Conservation (phyloP, 2,888 invertebrate species). For the Melinopterus prodromus region DNA sequence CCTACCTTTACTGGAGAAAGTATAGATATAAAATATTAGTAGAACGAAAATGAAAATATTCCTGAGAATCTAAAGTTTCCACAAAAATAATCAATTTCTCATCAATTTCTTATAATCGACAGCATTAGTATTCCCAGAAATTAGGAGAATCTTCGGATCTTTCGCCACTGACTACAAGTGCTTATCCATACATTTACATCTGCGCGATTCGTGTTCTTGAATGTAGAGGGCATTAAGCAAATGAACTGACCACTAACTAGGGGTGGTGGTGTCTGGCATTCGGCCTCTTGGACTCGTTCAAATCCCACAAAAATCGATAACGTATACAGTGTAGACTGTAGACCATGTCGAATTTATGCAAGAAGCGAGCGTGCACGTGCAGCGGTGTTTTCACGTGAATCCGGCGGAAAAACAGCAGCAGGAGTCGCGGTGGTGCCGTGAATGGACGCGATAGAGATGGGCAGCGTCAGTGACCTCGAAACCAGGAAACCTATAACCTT, state of each 20-base stretch:
- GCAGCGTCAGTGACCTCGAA: conserved; percentile 37
- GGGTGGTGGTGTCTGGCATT: not conserved
- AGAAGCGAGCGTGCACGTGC: conserved; percentile 25
- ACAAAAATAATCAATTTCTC: too few species aligned
- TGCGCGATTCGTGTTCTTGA: not conserved
- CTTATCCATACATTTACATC: not conserved
- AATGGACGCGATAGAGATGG: conserved; percentile 28
- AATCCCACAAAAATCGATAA: not conserved
- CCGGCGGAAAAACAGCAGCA: conserved; percentile 25
- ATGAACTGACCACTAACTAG: not conserved
- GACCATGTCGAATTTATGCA: conserved; percentile 14
- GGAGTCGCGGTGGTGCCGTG: conserved; percentile 13
- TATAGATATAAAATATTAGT: too few species aligned
- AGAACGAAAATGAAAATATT: too few species aligned
- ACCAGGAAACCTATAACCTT: conserved; percentile 36
- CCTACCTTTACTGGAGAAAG: too few species aligned
- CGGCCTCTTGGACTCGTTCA: not conserved
- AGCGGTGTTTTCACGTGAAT: conserved; percentile 28
- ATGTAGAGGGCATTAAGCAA: not conserved
- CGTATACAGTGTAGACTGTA: not conserved
- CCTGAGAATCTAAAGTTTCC: too few species aligned
- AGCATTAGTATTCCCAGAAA: too few species aligned
- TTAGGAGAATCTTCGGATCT: not conserved
- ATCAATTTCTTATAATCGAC: too few species aligned
- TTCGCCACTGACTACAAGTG: not conserved